These are phyloP conservation scores for Plutella xylostella DNA, from an alignment of 2,888 invertebrate genomes.

Conservation along the genomic window DNA sequence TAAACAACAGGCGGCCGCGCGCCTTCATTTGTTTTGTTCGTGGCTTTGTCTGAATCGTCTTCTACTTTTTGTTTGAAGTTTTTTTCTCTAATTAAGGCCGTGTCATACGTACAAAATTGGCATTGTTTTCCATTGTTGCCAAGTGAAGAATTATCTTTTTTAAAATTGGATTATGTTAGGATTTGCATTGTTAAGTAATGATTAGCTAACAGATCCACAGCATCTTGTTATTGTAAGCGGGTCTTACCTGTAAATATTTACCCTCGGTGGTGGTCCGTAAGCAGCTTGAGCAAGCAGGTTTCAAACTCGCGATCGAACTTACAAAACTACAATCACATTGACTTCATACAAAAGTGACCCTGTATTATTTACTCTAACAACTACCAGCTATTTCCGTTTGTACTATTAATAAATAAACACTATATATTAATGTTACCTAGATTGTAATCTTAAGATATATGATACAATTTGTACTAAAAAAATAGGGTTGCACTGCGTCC, in stretches of 20 bases:
- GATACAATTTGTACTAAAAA: slow-evolving; percentile 58
- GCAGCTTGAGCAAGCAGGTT: slow-evolving; percentile 58
- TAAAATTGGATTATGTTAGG: too few relatives aligned
- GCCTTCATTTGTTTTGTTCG: background rate
- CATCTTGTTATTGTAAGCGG: background rate
- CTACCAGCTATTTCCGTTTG: slow-evolving; percentile 46
- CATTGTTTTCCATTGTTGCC: background rate
- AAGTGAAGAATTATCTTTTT: background rate
- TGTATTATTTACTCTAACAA: slow-evolving; percentile 50
- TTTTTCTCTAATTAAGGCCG: background rate
- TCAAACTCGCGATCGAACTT: slow-evolving; percentile 53
- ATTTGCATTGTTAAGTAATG: background rate
- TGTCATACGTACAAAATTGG: background rate
- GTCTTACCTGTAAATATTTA: slow-evolving; percentile 1
- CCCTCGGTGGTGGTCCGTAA: slow-evolving; percentile 42
- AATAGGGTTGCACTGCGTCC: slow-evolving; percentile 24
- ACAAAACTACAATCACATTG: slow-evolving; percentile 69
- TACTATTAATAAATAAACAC: slow-evolving; percentile 63
- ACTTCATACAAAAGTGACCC: slow-evolving; percentile 70
- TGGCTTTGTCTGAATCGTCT: background rate
- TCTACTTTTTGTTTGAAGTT: background rate
- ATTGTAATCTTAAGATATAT: slow-evolving; percentile 50
- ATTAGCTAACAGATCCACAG: background rate
- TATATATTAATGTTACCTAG: too few relatives aligned
- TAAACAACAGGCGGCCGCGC: background rate